These are phyloP conservation scores for Bos javanicus DNA, from an alignment of 2,113 vertebrate species.

Conservation along the genomic window DNA sequence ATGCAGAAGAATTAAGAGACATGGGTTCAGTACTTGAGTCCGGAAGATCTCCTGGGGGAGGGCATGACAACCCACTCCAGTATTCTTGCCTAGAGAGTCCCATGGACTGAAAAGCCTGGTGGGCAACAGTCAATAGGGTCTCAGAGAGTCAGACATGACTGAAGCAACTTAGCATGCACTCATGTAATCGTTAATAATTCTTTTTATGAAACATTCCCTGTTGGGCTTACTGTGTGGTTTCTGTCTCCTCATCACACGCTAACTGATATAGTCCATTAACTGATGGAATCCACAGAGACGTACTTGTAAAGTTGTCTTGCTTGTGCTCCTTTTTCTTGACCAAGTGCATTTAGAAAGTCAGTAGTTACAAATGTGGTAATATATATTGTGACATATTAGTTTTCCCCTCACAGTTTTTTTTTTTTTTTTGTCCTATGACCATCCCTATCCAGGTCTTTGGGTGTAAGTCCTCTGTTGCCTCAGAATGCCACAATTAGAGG, in stretches of 20 bases:
- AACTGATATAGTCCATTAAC: background rate
- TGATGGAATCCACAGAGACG: background rate
- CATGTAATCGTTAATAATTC: background rate
- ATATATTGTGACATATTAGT: constrained; percentile 50
- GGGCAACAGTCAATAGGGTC: background rate
- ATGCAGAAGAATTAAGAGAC: background rate
- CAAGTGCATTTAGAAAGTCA: constrained; percentile 30
- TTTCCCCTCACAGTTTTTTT: background rate
- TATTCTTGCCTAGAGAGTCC: background rate
- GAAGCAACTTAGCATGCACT: background rate
- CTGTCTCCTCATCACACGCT: background rate
- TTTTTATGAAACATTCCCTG: background rate
- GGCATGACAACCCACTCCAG: background rate
- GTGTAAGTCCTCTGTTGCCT: background rate
- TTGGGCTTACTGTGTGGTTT: background rate
- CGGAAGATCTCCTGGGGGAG: background rate
- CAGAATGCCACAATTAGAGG: background rate
- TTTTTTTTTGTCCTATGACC: background rate
- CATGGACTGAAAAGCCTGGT: background rate
- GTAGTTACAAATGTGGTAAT: constrained; percentile 59
- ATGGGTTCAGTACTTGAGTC: background rate
- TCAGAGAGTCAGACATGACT: background rate
- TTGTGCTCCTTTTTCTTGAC: background rate
- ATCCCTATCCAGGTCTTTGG: background rate
- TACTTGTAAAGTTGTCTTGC: background rate